A percentile compares a stretch with the other conserved stretches of the same genome.
These are phyloP conservation scores for Thamnophis sirtalis DNA, from an alignment of 2,113 vertebrate genomes.

Conservation along the genomic window DNA sequence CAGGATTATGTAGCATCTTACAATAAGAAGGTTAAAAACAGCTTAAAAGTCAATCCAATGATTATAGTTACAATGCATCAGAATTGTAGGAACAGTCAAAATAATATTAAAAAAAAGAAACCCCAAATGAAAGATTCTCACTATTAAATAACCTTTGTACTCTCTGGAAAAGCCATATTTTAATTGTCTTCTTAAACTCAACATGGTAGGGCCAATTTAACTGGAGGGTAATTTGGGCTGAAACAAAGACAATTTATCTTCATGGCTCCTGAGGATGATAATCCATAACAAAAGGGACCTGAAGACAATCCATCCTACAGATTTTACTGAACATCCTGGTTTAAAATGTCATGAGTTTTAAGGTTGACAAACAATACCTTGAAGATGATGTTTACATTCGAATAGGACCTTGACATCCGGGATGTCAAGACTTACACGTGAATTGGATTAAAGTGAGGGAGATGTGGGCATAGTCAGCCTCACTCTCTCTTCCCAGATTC, in stretches of 20 bases:
- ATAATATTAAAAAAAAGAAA: background rate
- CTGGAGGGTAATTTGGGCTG: background rate
- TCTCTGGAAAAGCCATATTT: background rate
- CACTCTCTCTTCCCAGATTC: too few species aligned
- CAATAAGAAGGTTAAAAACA: background rate
- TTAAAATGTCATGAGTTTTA: background rate
- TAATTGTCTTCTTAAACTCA: background rate
- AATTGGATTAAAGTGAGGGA: too few species aligned
- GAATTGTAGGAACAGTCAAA: background rate
- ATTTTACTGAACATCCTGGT: background rate
- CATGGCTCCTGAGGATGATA: background rate
- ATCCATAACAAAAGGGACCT: background rate
- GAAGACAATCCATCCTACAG: background rate
- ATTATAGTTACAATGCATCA: background rate
- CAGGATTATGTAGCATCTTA: background rate
- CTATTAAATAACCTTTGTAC: background rate
- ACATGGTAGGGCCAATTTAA: background rate
- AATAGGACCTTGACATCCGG: too few species aligned
- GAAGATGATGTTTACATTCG: background rate
- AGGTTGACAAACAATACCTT: background rate
- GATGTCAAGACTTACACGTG: too few species aligned
- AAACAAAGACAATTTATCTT: background rate
- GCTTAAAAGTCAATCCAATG: background rate
- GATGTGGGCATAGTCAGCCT: too few species aligned
- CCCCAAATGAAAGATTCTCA: background rate